Evolutionary conservation across 2,113 vertebrate genomes (phyloP), one percentile per base, ranked within the genome.

Genomic region (Egretta garzetta): DNA sequence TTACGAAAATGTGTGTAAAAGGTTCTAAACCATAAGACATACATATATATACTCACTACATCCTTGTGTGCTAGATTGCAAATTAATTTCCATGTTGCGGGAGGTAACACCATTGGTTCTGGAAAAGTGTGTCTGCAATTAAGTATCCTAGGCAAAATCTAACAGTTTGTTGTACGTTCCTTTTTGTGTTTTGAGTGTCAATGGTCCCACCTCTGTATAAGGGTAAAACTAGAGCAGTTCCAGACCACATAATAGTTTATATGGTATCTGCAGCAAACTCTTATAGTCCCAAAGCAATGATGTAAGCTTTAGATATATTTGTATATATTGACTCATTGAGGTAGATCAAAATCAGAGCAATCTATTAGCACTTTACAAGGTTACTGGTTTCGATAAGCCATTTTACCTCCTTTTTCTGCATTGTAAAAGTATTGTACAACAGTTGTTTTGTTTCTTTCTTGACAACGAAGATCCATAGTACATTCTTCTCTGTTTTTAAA

Each of bases 1-100:
- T 97, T 97, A 94, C 85, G 9, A 94, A 97, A 96, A 95, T 97
- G 80, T 96, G 90, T 96, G 81, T 97, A 93, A 97, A 97, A 96
- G 96, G 94, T 93, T 97, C 86, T 91, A 97, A 98, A 94, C 71
- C 84, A 2, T 95, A 66, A 76, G 90, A 83, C 79, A 87, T 97
- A 87, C 91, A 80, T 94, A 94, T 95, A 80, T 94, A 94, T 95
- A 77, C 75, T 97, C 94, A 81, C 83, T 92, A 92, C 83, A 71
- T 93, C 59, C 67, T 80, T 96, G 77, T 94, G 79, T 95, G 62
- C 70, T 86, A 90, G 82, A 82, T 33, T 79, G 91, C 88, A 96
- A 92, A 92, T 86, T 72, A 67, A 80, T 94, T 96, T 88, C 90
- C 70, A 4, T 94, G 75, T 91, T 95, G 71, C 5, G 33, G 74